Evolutionary conservation across 2,113 vertebrate species (phyloP), one percentile per base, ranked within the genome.

Genomic region (Emydura subglobosa): DNA sequence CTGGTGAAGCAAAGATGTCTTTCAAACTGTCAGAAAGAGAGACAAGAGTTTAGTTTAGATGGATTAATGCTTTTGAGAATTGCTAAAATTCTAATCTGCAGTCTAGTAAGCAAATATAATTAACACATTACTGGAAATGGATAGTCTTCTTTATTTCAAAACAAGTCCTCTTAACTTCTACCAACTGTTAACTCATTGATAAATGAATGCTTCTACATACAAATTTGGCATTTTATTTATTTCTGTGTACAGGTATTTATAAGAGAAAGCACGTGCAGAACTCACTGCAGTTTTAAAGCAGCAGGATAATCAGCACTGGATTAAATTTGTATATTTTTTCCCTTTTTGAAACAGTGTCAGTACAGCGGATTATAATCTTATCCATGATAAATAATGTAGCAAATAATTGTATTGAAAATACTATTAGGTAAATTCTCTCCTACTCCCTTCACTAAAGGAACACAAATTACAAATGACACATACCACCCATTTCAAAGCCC

Each of bases 381-480:
- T 49, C 12, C 4, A 16, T 87, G 74, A 49, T 72, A 91, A 92
- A 82, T 47, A 42, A 57, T 39, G 72, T 29, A 74, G 82, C 51
- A 87, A 91, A 86, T 50, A 39, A 72, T 0, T 0, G 0, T 25
- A 84, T 50, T 59, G 78, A 31, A 47, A 82, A 2, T 0, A 0
- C 16, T 49, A 25, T 53, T 88, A 14, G 76, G 49, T 57, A 8
- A 78, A 74, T 78, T 83, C 25, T 80, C 2, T 31, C 51, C 85
- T 10, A 47, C 0, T 1, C 90, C 19, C 83, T 78, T 82, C 4
- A 54, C 8, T 78, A 89, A 81, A 6, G 17, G 85, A 86, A 76
- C 44, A 51, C 17, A 27, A 81, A 24, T 74, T 79, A 72, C 24
- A 47, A 86, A 74, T 53, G 51, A 53, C 51, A 53, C 16, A 53